These are phyloP conservation scores for Ptycholaimellus sp. DNA, from an alignment of 2,888 invertebrate species.

Conservation along the genomic window DNA sequence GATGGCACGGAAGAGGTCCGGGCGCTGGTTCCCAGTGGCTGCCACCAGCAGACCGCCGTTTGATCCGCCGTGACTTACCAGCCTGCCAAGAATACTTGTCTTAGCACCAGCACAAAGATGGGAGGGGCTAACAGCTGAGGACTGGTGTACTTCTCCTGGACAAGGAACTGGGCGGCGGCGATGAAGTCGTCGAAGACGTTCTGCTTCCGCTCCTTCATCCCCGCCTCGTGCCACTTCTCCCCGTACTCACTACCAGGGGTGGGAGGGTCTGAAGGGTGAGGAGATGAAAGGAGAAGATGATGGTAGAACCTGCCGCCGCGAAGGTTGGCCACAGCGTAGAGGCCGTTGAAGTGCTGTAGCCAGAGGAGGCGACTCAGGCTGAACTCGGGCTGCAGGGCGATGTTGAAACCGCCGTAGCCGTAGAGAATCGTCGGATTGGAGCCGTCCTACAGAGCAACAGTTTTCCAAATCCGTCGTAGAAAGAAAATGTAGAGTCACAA, in stretches of 20 bases:
- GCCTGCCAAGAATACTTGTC: conserved; percentile 19
- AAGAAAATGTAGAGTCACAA: background rate
- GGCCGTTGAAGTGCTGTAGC: conserved; percentile 62
- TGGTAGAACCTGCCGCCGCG: conserved; percentile 60
- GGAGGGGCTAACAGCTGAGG: conserved; percentile 34
- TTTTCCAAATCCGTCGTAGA: conserved; percentile 30
- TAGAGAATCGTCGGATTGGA: conserved; percentile 62
- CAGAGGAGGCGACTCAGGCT: conserved; percentile 61
- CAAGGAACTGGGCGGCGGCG: conserved; percentile 62
- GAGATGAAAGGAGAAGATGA: background rate
- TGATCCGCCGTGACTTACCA: conserved; percentile 76
- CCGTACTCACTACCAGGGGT: conserved; percentile 57
- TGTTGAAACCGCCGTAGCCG: conserved; percentile 91
- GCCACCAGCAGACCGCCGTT: conserved; percentile 90
- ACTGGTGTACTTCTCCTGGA: conserved; percentile 51
- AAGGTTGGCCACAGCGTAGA: conserved; percentile 73
- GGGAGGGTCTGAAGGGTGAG: too few relatives aligned
- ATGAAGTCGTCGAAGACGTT: conserved; percentile 93
- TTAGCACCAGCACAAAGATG: background rate
- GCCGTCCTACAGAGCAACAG: conserved; percentile 42
- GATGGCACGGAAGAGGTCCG: conserved; percentile 72
- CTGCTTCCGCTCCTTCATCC: conserved; percentile 69
- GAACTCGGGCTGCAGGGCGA: conserved; percentile 67
- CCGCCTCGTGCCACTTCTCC: conserved; percentile 74
- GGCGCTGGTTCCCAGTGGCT: conserved; percentile 76